Base-by-base conservation (phyloP, 2,888 invertebrate genomes). In the Ormyrus labotus region DNA sequence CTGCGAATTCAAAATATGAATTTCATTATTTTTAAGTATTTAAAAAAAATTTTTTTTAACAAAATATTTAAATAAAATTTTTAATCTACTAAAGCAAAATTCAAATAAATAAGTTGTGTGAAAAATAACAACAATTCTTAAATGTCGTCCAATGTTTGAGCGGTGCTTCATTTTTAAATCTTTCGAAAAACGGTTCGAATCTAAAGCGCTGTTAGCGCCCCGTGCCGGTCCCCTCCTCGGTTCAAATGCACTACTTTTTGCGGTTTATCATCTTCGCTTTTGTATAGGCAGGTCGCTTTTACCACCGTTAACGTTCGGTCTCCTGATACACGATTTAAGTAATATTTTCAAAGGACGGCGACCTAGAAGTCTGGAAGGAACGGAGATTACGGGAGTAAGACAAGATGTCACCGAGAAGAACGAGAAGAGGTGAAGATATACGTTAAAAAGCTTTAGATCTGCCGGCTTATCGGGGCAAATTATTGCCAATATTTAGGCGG, bases 391-490 rank as follows among this genome's bases (percentile, higher is more conserved):
- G 63, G 55, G n/a, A 47, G 55, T 3, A 57, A 68, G 47, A 34
- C 9, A 82, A 6, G 8, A 86, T 87, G 86, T 86, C 86, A 77
- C 86, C 86, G 19, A 85, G 86, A 69, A 84, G 84, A 82, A 86
- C 85, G n/a, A 80, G 87, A 79, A 84, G 85, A 85, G 86, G 87
- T 87, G 82, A 80, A 82, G 48, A 8, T n/a, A 50, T 71, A 34
- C 34, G 11, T 48, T 8, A 47, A 48, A 47, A 55, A 50, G 7
- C 10, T 63, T 13, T 48, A 48, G 19, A 1, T 48, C 6, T 71
- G 1, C 10, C 9, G 45, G 13, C 8, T 76, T 55, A 63, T 45
- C 19, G 9, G 60, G 11, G 53, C 34, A 76, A 73, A 63, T 51
- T 2, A 10, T 69, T 51, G 34, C 11, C 8, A 61, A 10, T n/a